Evolutionary conservation across 2,888 invertebrate genomes (phyloP), one percentile per base, ranked within the genome.

Genomic region (Mythimna pallens): DNA sequence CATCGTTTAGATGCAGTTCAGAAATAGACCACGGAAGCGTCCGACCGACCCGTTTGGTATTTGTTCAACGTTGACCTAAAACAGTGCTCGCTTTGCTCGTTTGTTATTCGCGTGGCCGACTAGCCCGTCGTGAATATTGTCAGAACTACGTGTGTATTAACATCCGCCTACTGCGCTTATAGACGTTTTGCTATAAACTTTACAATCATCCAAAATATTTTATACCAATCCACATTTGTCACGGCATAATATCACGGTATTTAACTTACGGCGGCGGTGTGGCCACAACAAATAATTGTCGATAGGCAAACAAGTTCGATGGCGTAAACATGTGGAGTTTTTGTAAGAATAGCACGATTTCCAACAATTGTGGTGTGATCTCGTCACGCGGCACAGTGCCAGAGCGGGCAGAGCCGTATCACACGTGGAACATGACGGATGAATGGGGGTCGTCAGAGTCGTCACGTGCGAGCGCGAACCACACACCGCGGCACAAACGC

Each of bases 61-160:
- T 96, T 96, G 95, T 95, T 96, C 95, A 94, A 93, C 94, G 96
- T 96, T 96, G 96, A 96, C 96, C 96, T 96, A 96, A 96, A 96
- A 96, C 95, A 96, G 96, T 91, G 93, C 91, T 94, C 91, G 95
- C 93, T 95, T 95, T 95, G 95, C 95, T 95, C 94, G 94, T 95
- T 94, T 95, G 94, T 94, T 96, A 95, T 95, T 95, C 92, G 94
- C 93, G 88, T 92, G 92, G 92, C 90, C 92, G 92, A 93, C 90
- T 92, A 90, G 91, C 88, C 89, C 80, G 89, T 84, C 87, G 86
- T 83, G 84, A 87, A 89, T 91, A 90, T 89, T 85, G 86, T 82
- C 84, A 84, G 84, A 86, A 89, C 85, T 87, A 79, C 87, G 77
- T 83, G 76, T 81, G 72, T 83, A 85, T 74, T 85, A 81, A 81